phyloP scores from a whole-genome alignment of 2,888 invertebrate species.

The Callimorpha dominula region DNA sequence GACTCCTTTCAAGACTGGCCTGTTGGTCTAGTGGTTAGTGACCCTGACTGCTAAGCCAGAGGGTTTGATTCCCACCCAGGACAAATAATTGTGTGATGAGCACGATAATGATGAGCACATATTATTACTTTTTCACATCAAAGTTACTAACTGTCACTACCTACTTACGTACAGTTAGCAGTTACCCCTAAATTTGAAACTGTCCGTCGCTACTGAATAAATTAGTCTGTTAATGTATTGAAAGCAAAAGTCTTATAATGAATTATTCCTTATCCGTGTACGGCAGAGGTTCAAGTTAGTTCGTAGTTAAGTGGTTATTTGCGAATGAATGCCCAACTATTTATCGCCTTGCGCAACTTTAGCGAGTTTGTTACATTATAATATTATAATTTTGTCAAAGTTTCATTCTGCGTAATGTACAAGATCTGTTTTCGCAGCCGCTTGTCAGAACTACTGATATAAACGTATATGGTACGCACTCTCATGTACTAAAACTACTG shows the following conservation, averaged over 20 bases:
- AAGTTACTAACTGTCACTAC: neutral
- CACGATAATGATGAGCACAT: no score
- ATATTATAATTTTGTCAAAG: conserved; percentile 7
- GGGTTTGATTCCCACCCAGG: no score
- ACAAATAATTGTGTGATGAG: no score
- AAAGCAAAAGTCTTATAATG: neutral
- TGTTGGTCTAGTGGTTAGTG: no score
- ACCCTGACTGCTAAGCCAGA: no score
- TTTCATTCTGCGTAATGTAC: neutral
- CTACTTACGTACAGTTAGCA: neutral
- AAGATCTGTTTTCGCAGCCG: no score
- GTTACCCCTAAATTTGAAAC: neutral
- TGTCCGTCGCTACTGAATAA: neutral
- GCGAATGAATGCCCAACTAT: conserved; percentile 11
- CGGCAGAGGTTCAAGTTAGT: neutral
- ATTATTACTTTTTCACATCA: neutral
- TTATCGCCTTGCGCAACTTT: conserved; percentile 5
- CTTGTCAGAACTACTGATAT: no score
- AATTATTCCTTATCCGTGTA: neutral
- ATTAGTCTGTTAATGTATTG: neutral
- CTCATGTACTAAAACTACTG: no score
- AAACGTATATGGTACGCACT: no score
- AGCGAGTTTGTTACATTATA: neutral
- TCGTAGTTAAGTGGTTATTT: neutral
- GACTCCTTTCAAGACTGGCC: no score